Percentiles rank a stretch among this genome's conserved stretches.
Evolutionary conservation across 2,113 vertebrate species (phyloP).

Genomic region (Heptranchias perlo): DNA sequence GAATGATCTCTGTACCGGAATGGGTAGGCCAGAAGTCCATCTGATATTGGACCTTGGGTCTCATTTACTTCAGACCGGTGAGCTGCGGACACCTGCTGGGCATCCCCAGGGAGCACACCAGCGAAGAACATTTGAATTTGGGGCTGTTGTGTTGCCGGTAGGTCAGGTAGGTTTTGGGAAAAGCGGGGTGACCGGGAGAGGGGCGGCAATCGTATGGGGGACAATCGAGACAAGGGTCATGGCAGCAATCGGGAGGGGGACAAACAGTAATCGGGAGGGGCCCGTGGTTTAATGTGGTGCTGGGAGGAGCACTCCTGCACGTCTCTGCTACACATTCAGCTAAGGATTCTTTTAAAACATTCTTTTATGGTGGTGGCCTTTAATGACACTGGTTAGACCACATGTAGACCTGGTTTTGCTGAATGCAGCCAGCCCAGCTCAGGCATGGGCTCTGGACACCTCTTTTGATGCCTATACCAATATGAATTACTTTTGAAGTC

Average conservation of each 20-base stretch:
- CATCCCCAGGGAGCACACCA: not conserved
- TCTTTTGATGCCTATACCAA: not conserved
- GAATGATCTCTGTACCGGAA: not conserved
- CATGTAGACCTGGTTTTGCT: not conserved
- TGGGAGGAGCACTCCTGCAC: not conserved
- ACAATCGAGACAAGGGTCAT: not conserved
- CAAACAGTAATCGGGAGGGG: not conserved
- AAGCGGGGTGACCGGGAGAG: not conserved
- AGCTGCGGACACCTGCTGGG: not conserved
- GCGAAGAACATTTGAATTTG: not conserved
- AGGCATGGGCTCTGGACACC: not conserved
- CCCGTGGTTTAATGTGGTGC: not conserved
- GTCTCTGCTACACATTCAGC: not conserved
- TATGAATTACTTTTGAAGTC: not conserved
- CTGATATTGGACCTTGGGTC: not conserved
- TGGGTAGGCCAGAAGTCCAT: not conserved
- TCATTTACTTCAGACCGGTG: not conserved
- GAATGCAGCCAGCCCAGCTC: not conserved
- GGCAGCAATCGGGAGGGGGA: not conserved
- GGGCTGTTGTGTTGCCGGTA: not conserved
- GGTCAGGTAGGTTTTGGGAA: not conserved
- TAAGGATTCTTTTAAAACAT: not conserved
- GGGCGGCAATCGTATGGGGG: not conserved
- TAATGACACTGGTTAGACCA: not conserved
- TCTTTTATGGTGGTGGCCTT: not conserved